These are phyloP conservation scores for Toxostoma redivivum DNA, from an alignment of 2,113 vertebrate genomes.

Conservation along the genomic window DNA sequence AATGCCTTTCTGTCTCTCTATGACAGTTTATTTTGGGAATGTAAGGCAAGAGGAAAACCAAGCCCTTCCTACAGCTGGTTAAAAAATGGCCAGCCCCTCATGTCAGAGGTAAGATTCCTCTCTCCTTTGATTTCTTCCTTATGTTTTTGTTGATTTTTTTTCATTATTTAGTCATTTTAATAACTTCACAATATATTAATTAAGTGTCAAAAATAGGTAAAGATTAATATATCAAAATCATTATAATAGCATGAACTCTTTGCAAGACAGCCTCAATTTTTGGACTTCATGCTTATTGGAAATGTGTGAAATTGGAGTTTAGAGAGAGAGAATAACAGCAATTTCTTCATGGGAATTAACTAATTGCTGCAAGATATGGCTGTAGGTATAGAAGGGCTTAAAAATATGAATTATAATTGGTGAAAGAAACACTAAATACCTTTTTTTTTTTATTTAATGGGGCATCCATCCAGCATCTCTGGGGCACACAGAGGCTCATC, in stretches of 20 bases:
- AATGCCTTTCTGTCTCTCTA: conserved; percentile 83
- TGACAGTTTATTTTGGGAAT: conserved; percentile 86
- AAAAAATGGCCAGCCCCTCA: conserved; percentile 81
- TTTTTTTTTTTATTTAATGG: background rate
- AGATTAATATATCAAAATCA: background rate
- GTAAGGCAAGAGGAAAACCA: conserved; percentile 83
- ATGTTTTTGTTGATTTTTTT: rapidly evolving
- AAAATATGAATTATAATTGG: background rate
- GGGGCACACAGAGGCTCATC: background rate
- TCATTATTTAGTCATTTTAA: background rate
- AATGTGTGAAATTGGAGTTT: background rate
- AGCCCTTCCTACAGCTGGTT: conserved; percentile 82
- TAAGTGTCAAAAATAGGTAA: background rate
- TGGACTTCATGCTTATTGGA: background rate
- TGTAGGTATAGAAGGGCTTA: background rate
- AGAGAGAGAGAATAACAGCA: background rate
- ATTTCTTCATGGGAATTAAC: background rate
- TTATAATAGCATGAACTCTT: background rate
- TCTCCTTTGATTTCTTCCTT: background rate
- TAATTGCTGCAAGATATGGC: background rate
- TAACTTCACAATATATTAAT: background rate
- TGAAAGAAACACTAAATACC: background rate
- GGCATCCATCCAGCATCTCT: background rate
- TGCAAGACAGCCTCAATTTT: background rate
- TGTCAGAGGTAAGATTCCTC: conserved; percentile 68